A percentile compares a stretch with the other conserved stretches of the same genome.
Evolutionary conservation across 2,888 invertebrate genomes (phyloP).

Genomic region (Blera fallax): DNA sequence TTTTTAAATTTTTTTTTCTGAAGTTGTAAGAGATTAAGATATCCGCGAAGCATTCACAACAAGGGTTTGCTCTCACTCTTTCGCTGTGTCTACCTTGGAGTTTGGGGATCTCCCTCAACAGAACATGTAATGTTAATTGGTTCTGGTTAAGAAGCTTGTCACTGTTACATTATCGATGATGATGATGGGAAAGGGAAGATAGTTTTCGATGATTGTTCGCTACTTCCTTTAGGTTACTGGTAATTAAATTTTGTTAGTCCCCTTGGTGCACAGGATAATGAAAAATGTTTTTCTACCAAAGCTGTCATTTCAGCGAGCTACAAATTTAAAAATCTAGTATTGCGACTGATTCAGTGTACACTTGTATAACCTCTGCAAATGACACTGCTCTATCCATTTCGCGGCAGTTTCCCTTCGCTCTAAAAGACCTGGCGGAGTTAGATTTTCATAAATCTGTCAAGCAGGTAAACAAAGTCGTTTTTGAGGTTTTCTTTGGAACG

Average conservation of each 20-base stretch:
- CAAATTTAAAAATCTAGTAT: not conserved
- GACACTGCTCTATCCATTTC: too few relatives aligned
- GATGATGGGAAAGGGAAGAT: conserved; percentile 63
- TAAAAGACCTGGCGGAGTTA: too few relatives aligned
- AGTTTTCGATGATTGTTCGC: conserved; percentile 55
- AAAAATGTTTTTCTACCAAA: not conserved
- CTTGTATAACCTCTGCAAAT: too few relatives aligned
- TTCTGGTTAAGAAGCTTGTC: conserved; percentile 73
- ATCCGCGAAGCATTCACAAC: conserved; percentile 66
- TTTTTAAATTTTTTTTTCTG: conserved; percentile 1
- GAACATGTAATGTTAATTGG: conserved; percentile 74
- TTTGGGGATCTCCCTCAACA: conserved; percentile 35
- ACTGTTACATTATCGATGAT: conserved; percentile 70
- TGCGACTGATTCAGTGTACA: too few relatives aligned
- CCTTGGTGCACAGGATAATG: not conserved
- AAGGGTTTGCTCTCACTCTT: conserved; percentile 63
- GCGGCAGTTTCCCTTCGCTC: too few relatives aligned
- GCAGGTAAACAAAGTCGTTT: too few relatives aligned
- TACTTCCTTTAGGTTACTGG: conserved; percentile 66
- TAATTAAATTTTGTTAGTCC: conserved; percentile 47
- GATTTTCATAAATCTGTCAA: too few relatives aligned
- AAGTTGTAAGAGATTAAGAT: conserved; percentile 71
- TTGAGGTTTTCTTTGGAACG: too few relatives aligned
- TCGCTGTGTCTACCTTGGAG: not conserved
- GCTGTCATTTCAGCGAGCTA: not conserved